Conservation (phyloP, 2,113 vertebrate genomes). For the Noctilio leporinus region DNA sequence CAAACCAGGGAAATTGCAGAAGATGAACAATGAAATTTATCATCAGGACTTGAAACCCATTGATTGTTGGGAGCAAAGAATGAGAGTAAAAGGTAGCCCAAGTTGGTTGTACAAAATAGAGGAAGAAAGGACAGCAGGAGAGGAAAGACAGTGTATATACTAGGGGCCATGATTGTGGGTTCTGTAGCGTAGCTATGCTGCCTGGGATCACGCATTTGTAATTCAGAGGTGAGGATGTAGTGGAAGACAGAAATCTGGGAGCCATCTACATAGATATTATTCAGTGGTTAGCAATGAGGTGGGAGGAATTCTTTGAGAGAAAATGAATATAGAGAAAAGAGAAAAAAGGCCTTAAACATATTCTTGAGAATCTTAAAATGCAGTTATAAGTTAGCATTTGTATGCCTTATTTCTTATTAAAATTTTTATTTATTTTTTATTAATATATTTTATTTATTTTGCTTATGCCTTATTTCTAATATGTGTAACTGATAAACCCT, state of each 20-base stretch:
- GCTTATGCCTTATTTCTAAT: not conserved
- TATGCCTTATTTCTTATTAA: not conserved
- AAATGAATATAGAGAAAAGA: not conserved
- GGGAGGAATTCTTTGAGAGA: not conserved
- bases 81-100: not conserved
- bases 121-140: not conserved
- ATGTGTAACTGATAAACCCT: not conserved
- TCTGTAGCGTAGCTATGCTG: not conserved
- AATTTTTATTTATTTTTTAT: too few species aligned
- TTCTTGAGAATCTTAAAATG: not conserved
- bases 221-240: not conserved
- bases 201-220: accelerated
- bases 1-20: not conserved
- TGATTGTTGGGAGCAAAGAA: not conserved
- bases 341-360: not conserved
- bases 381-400: not conserved
- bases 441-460: too few species aligned
- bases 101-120: not conserved
- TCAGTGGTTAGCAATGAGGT: not conserved
- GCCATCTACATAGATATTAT: too few species aligned
- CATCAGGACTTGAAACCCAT: not conserved
- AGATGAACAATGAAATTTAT: not conserved
- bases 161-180: not conserved
- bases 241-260: not conserved
- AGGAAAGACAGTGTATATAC: not conserved